A percentile compares a stretch with the other conserved stretches of the same genome.
Conservation (phyloP, 2,888 invertebrate genomes). For the Netelia virgata region DNA sequence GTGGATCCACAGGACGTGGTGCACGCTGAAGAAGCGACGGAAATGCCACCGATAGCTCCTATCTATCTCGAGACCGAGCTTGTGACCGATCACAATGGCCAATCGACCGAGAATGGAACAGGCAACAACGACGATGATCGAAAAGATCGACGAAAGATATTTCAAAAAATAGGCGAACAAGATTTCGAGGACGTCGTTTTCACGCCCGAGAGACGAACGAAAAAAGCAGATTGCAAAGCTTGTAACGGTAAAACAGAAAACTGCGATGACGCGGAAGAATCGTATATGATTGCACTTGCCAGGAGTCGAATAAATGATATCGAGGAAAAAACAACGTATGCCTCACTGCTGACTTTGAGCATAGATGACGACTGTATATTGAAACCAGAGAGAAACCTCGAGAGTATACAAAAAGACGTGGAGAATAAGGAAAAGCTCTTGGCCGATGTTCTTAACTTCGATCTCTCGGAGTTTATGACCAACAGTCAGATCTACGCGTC, state of each 20-base stretch:
- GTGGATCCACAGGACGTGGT: slow-evolving; percentile 85
- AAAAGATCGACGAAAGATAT: slow-evolving; percentile 87
- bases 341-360: slow-evolving; percentile 76
- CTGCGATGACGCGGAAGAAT: slow-evolving; percentile 39
- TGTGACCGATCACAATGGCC: slow-evolving; percentile 72
- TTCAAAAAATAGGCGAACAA: slow-evolving; percentile 90
- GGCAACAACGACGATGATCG: slow-evolving; percentile 77
- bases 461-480: slow-evolving; percentile 83
- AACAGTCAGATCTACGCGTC: slow-evolving; percentile 73
- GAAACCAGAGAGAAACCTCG: slow-evolving; percentile 80
- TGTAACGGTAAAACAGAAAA: slow-evolving; percentile 61
- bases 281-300: slow-evolving; percentile 26
- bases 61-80: slow-evolving; percentile 76
- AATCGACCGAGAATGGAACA: slow-evolving; percentile 42
- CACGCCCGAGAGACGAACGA: slow-evolving; percentile 87
- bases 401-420: slow-evolving; percentile 89
- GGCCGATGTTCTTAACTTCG: slow-evolving; percentile 89
- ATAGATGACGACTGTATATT: slow-evolving; percentile 76
- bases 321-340: slow-evolving; percentile 74
- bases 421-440: slow-evolving; percentile 91
- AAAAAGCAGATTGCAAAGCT: slow-evolving; percentile 68
- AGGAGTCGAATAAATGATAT: slow-evolving; percentile 69
- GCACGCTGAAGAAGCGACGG: slow-evolving; percentile 91
- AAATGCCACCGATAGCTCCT: slow-evolving; percentile 87
- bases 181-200: slow-evolving; percentile 90